Base-by-base conservation (phyloP, 2,797 vertebrate genomes). In the Morelia viridis region DNA sequence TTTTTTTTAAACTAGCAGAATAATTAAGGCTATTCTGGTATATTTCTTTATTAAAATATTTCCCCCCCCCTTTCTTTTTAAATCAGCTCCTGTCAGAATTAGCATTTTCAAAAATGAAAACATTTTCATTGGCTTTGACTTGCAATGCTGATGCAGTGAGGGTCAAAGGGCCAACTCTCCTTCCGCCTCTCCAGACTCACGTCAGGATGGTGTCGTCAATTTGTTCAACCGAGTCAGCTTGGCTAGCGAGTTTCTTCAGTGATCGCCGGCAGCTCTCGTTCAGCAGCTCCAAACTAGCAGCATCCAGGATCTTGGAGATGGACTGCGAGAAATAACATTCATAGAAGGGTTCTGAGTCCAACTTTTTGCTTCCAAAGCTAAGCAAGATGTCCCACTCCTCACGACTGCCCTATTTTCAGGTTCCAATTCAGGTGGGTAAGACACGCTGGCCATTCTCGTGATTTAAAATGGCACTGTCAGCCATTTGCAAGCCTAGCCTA, bases 151-250 rank as follows among this genome's bases (percentile, higher is more conserved):
- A 94, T 93, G 91, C 92, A 84, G 95, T 93, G 88, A 93, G 87
- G 88, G 95, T 41, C 91, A 92, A 5, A n/a, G 80, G 80, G 93
- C 93, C 93, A 61, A 71, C 91, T 85, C 85, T 90, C 65, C 88
- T 91, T 88, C 2, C 2, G 89, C 62, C 92, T 93, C 76, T 60
- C 35, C 87, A 64, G 60, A 2, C 97, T 99, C 98, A 99, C 95
- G 99, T 99, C 94, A 99, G 98, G 95, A 99, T 99, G 86, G 99
- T 99, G 96, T 99, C 99, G 0, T 99, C 99, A 0, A 99, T 98
- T 96, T 99, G 99, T 97, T 99, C 99, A 5, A 95, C 97, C 35
- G 98, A 98, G 96, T 99, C 99, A 0, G 97, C 97, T 94, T 98
- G 98, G 94, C 98, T 95, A 85, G 98, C 98, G 65, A 99, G 98